phyloP scores from a whole-genome alignment of 2,797 vertebrate species.

The Pseudopleuronectes americanus region DNA sequence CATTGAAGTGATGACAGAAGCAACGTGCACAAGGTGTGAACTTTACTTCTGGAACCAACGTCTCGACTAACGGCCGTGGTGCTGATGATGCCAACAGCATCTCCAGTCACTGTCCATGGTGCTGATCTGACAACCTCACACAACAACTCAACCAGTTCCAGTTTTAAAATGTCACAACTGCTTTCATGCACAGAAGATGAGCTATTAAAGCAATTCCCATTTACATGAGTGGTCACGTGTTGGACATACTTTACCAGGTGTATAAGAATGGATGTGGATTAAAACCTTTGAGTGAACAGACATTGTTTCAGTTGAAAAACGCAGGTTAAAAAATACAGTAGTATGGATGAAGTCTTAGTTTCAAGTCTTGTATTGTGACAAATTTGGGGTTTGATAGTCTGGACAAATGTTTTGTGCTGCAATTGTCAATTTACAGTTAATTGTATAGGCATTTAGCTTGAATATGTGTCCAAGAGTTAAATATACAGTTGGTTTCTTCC shows the following conservation, averaged over 20 bases:
- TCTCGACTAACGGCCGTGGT: not conserved
- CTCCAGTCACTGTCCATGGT: conserved; percentile 56
- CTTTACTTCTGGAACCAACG: not conserved
- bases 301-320: too few relatives aligned
- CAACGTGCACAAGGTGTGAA: not conserved
- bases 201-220: too few relatives aligned
- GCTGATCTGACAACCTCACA: conserved; percentile 1
- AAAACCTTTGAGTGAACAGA: too few relatives aligned
- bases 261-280: too few relatives aligned
- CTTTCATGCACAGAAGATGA: too few relatives aligned
- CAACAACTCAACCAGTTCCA: not conserved
- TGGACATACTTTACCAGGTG: too few relatives aligned
- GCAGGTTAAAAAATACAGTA: too few relatives aligned
- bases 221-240: too few relatives aligned
- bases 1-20: not conserved
- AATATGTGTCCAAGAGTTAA: not conserved
- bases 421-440: not conserved
- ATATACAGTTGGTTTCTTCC: not conserved
- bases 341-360: too few relatives aligned
- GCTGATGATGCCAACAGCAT: conserved; percentile 14
- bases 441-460: not conserved
- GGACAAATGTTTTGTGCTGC: not conserved
- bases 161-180: too few relatives aligned
- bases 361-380: too few relatives aligned
- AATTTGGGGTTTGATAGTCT: too few relatives aligned